A percentile compares a stretch with the other conserved stretches of the same genome.
phyloP scores from a whole-genome alignment of 2,797 vertebrate genomes.

The Crenichthys baileyi region DNA sequence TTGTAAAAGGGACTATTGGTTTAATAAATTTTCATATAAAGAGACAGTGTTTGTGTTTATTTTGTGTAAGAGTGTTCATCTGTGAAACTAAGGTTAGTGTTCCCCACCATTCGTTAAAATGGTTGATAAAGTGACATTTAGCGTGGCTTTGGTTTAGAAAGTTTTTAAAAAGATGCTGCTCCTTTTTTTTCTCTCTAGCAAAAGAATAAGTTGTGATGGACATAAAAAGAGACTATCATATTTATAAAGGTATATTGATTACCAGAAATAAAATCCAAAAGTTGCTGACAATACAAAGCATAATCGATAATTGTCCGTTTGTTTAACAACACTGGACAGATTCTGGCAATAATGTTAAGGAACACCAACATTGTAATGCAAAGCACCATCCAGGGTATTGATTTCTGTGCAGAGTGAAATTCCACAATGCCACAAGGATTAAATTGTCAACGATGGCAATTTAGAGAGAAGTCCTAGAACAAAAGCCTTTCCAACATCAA shows the following conservation, averaged over 20 bases:
- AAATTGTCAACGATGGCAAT: not conserved
- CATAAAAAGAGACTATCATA: not conserved
- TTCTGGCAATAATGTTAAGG: not conserved
- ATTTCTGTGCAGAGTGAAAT: conserved; percentile 30
- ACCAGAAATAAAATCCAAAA: conserved; percentile 1
- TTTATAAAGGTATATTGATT: not conserved
- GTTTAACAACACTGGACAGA: conserved; percentile 1
- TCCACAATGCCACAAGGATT: conserved; percentile 6
- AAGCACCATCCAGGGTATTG: conserved; percentile 9
- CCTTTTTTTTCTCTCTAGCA: not conserved
- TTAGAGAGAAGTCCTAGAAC: not conserved
- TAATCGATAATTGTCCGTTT: not conserved
- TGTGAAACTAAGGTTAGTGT: no score
- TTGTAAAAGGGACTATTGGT: no score
- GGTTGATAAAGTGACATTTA: no score
- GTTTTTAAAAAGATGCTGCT: not conserved
- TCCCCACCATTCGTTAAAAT: no score
- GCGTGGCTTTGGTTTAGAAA: no score
- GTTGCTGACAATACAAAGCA: not conserved
- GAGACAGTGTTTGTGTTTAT: no score
- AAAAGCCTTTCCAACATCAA: not conserved
- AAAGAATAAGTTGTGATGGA: not conserved
- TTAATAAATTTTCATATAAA: no score
- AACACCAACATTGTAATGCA: conserved; percentile 16
- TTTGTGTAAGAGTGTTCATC: no score